Base-by-base conservation (phyloP, 2,797 vertebrate species). In the Leptatherina wallacei region DNA sequence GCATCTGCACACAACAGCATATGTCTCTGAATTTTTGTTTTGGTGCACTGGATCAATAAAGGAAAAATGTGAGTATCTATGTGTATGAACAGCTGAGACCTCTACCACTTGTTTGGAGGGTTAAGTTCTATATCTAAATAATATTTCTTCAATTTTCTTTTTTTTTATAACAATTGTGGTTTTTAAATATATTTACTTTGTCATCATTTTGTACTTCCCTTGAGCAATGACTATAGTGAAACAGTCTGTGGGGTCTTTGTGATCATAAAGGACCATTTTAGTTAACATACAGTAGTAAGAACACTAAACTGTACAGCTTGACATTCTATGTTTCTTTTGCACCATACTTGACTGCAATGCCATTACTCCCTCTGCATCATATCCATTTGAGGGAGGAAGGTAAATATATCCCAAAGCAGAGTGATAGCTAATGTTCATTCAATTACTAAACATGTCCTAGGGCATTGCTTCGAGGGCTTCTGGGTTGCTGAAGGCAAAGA, bases 401-500 rank as follows among this genome's bases (percentile, higher is more conserved):
- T 78, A 75, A 82, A 79, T 73, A 86, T 85, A 78, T 85, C 77
- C 71, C 81, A 78, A 42, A 66, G 80, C 84, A 84, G 58, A 65
- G 14, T 77, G 71, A 81, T 82, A 80, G 83, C 65, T 80, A 85
- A 84, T 80, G 85, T 90, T 91, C 78, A 83, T 81, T 94, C 80
- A 86, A 70, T 88, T 88, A 89, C 82, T 81, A 90, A 93, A 91
- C 83, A 89, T 74, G 55, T 92, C 89, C 86, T 88, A 38, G 64
- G 80, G 92, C 86, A 73, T 33, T 24, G 88, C 88, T 91, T 49
- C 77, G 59, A 90, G 89, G 86, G 78, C 81, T 69, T 61, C 71
- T 42, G 69, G 82, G 74, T 62, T 76, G 67, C 81, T 86, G 85
- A 85, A 80, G 77, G 75, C 71, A 85, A 87, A 6, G 14, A 73